Conservation (phyloP, 2,113 vertebrate species). For the Istiophorus platypterus region DNA sequence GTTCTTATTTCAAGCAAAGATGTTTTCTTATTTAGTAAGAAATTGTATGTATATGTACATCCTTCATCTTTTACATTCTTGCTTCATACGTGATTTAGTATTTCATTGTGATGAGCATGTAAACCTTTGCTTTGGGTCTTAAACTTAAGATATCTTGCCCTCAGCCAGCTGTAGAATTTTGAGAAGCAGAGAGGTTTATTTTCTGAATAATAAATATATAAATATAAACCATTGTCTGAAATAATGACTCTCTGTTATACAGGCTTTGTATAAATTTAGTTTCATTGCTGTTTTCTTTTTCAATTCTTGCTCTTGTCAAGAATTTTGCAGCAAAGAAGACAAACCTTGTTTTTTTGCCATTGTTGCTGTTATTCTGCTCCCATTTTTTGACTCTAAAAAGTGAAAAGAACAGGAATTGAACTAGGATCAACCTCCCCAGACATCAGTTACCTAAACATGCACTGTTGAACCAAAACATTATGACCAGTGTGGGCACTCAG, state of each 20-base stretch:
- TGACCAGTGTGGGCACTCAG: too few species aligned
- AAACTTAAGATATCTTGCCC: neutral
- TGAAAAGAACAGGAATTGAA: too few species aligned
- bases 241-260: neutral
- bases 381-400: neutral
- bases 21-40: neutral
- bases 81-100: neutral
- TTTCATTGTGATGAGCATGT: neutral
- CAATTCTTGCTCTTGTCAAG: neutral
- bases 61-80: neutral
- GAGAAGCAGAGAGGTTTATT: neutral
- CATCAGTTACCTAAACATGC: too few species aligned
- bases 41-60: too few species aligned
- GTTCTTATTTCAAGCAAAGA: conserved; percentile 4
- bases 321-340: neutral
- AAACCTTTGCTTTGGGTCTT: neutral
- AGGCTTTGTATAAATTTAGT: neutral
- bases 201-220: neutral
- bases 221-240: neutral
- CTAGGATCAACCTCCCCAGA: too few species aligned
- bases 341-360: neutral
- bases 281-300: neutral
- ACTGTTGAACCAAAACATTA: too few species aligned
- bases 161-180: neutral
- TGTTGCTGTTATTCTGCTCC: neutral